A percentile compares a stretch with the other conserved stretches of the same genome.
Evolutionary conservation across 2,888 invertebrate species (phyloP).

Genomic region (Tipula unca): DNA sequence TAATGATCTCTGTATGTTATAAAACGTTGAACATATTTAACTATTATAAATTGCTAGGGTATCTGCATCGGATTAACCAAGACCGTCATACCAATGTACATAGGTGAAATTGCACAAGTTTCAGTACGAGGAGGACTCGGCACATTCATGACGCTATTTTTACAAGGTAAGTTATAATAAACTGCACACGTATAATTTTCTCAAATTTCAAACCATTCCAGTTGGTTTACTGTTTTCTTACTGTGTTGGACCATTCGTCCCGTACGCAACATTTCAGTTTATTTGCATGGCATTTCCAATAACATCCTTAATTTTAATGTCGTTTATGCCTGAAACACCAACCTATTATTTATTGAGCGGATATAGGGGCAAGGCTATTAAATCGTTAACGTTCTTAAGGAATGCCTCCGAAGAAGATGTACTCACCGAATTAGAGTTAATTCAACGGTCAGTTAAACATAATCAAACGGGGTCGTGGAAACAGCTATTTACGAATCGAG

Average conservation of each 20-base stretch:
- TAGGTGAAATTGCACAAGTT: conserved; percentile 19
- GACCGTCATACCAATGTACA: conserved; percentile 21
- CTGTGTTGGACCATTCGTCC: conserved; percentile 47
- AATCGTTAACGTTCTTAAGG: background rate
- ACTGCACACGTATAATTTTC: background rate
- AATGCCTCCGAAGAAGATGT: background rate
- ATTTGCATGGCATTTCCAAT: background rate
- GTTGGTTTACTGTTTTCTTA: conserved; percentile 39
- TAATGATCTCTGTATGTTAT: background rate
- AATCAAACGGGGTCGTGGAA: background rate
- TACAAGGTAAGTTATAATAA: background rate
- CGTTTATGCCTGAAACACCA: background rate
- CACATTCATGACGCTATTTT: conserved; percentile 29
- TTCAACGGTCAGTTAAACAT: background rate
- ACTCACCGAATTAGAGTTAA: background rate
- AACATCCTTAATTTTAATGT: background rate
- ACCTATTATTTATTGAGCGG: background rate
- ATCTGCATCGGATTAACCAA: background rate
- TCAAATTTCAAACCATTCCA: background rate
- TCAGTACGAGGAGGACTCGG: background rate
- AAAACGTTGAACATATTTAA: conserved; percentile 27
- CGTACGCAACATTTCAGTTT: background rate
- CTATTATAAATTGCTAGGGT: background rate
- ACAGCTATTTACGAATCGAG: background rate
- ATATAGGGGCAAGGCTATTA: background rate